Evolutionary conservation across 2,113 vertebrate species (phyloP), one percentile per base, ranked within the genome.

Genomic region (Anarrhichthys ocellatus): DNA sequence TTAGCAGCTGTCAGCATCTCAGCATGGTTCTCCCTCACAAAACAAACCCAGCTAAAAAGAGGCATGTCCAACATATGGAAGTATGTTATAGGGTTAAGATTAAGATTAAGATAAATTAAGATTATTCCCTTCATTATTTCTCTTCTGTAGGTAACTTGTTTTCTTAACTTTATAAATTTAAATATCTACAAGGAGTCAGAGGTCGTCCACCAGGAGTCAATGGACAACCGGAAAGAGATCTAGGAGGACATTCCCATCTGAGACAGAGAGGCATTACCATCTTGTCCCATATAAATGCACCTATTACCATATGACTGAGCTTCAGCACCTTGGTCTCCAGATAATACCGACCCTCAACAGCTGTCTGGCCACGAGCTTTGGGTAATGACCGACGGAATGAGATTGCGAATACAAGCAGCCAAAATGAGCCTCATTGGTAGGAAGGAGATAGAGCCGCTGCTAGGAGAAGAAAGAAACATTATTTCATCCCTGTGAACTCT

Each of bases 1-100:
- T 80, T 80, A 77, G 70, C 70, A 81, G 70, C 54, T 67, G 74
- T 82, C 75, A 81, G 56, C 78, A 78, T 46, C 58, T 84, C 69
- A 66, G 75, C 66, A 42, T 61, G 42, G 18, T 27, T 80, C 76
- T 34, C 18, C 29, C 67, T 75, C 73, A 76, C 69, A n/a, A 78
- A 61, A 77, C 50, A 62, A 62, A 59, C 40, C 40, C 10, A 46
- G 61, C 50, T 65, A 38, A 59, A 75, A 65, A 48, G 1, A 73
- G 24, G 32, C 32, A 59, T 38, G n/a, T 34, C 13, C 44, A 46
- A 15, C 4, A 46, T 46, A 14, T 46, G 44, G 42, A 44, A 44
- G 14, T 32, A 32, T 32, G 32, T 32, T 32, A 32, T 32, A 46
- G 44, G 3, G 44, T 14, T 44, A 38, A 38, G 38, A 38, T 0